Conservation (phyloP, 2,797 vertebrate species). For the Salmo trutta region DNA sequence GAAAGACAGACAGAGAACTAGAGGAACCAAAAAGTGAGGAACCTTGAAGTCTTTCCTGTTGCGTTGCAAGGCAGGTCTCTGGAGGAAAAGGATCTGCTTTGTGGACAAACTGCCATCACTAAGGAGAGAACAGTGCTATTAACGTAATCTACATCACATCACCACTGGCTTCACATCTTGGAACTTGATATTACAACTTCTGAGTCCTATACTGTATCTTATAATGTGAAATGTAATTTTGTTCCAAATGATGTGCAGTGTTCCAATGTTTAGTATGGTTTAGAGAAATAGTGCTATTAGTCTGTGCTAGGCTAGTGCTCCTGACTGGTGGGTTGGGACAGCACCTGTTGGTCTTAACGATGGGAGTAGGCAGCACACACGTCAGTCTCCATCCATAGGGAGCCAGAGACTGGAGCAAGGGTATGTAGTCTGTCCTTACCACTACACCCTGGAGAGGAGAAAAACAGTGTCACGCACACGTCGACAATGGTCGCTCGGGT, state of each 20-base stretch:
- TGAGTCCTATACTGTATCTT: not conserved
- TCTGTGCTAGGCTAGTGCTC: not conserved
- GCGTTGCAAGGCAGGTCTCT: conserved; percentile 91
- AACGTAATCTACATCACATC: not conserved
- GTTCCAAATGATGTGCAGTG: too few relatives aligned
- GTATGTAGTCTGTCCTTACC: conserved; percentile 91
- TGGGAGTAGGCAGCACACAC: conserved; percentile 90
- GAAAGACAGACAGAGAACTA: conserved; percentile 14
- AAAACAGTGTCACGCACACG: not conserved
- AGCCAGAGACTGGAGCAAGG: conserved; percentile 90
- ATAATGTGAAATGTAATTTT: not conserved
- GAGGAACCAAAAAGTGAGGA: conserved; percentile 35
- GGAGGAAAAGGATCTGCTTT: conserved; percentile 97
- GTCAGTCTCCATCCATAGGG: conserved; percentile 92
- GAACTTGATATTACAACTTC: not conserved
- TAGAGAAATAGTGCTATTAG: not conserved
- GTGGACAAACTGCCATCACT: conserved; percentile 94
- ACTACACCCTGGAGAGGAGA: conserved; percentile 79
- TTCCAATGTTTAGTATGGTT: not conserved
- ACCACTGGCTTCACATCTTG: conserved; percentile 18
- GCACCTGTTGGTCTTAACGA: conserved; percentile 93
- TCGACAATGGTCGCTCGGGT: not conserved
- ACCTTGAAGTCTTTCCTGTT: conserved; percentile 96
- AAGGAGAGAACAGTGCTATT: conserved; percentile 57
- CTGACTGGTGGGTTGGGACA: not conserved